Conservation (phyloP, 2,888 invertebrate genomes). For the Odontocolon sp. region DNA sequence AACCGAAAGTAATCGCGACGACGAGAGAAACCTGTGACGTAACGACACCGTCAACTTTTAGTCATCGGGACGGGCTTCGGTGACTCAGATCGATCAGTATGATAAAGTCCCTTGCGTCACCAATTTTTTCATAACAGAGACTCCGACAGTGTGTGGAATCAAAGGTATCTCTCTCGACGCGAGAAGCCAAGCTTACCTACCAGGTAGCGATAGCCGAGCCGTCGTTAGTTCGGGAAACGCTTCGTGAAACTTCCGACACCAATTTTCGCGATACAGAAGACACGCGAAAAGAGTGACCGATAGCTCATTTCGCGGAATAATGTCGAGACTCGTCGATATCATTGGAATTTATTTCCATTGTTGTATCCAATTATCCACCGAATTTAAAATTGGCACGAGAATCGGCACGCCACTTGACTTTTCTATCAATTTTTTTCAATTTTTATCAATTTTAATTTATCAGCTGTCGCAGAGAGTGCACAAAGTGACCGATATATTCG, state of each 20-base stretch:
- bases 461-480: neutral
- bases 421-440: neutral
- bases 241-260: neutral
- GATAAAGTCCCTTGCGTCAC: neutral
- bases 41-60: constrained; percentile 20
- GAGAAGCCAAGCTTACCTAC: constrained; percentile 30
- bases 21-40: constrained; percentile 45
- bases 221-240: neutral
- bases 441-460: neutral
- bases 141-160: neutral
- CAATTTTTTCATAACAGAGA: neutral
- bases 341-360: too few relatives aligned
- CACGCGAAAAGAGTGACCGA: too few relatives aligned
- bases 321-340: too few relatives aligned
- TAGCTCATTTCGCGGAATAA: too few relatives aligned
- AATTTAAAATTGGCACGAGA: too few relatives aligned
- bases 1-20: constrained; percentile 33
- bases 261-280: neutral
- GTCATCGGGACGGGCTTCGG: constrained; percentile 10
- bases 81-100: neutral
- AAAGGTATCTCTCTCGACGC: constrained; percentile 23
- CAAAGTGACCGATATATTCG: neutral
- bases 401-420: too few relatives aligned
- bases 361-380: too few relatives aligned
- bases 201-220: neutral